A percentile compares a stretch with the other conserved stretches of the same genome.
These are phyloP conservation scores for Pachypanchax playfairii DNA, from an alignment of 2,113 vertebrate species.

Conservation along the genomic window DNA sequence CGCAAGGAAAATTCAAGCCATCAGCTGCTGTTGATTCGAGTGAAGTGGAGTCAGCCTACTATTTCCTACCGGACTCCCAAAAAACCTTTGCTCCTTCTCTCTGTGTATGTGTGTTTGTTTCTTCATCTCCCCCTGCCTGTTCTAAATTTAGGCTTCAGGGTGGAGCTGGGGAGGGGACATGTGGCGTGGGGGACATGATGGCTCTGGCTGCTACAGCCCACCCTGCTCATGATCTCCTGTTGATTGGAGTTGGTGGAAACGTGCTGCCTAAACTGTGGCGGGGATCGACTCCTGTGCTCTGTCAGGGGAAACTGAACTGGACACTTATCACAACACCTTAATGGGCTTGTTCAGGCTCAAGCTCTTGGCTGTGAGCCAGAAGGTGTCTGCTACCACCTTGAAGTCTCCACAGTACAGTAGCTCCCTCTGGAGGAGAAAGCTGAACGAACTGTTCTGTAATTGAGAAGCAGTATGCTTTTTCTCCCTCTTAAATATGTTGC, in stretches of 20 bases:
- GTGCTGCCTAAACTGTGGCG: constrained; percentile 70
- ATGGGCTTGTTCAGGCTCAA: constrained; percentile 71
- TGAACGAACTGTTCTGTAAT: constrained; percentile 49
- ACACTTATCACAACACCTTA: constrained; percentile 80
- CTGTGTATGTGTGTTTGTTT: constrained; percentile 11
- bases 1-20: constrained; percentile 72
- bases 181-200: constrained; percentile 48
- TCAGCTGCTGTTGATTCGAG: constrained; percentile 78
- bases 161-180: constrained; percentile 46
- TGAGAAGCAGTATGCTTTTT: constrained; percentile 52
- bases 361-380: constrained; percentile 56
- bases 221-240: constrained; percentile 52
- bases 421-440: constrained; percentile 74
- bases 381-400: constrained; percentile 37
- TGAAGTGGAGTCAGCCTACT: constrained; percentile 72
- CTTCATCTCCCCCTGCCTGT: constrained; percentile 30
- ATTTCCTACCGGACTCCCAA: constrained; percentile 73
- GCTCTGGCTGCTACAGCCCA: constrained; percentile 50
- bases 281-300: constrained; percentile 66
- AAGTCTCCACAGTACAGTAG: constrained; percentile 51
- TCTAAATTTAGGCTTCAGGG: constrained; percentile 69
- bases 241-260: constrained; percentile 72
- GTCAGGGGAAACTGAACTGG: constrained; percentile 74
- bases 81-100: constrained; percentile 46
- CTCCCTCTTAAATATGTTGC: constrained; percentile 48